Percentiles rank a stretch among this genome's conserved stretches.
phyloP scores from a whole-genome alignment of 2,113 vertebrate genomes.

The Solenodon paradoxus region DNA sequence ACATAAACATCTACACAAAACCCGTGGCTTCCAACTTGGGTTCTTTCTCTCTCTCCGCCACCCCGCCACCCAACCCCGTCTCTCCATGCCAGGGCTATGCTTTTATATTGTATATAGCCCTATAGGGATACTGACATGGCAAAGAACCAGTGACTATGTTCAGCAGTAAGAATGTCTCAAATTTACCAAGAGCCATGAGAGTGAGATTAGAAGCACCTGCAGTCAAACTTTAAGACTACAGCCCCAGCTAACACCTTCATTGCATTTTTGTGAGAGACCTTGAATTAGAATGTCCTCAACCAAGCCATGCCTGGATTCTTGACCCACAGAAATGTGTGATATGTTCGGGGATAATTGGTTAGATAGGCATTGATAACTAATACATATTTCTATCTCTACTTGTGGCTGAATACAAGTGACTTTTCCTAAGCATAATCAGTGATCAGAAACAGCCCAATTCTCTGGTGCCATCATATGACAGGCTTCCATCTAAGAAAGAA shows the following conservation, averaged over 20 bases:
- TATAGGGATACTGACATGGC: not conserved
- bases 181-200: not conserved
- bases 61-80: too few species aligned
- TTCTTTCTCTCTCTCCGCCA: not conserved
- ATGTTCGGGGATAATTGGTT: not conserved
- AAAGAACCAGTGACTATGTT: not conserved
- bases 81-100: too few species aligned
- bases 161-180: not conserved
- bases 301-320: not conserved
- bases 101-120: too few species aligned
- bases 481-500: not conserved
- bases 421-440: not conserved
- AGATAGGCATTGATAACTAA: not conserved
- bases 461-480: not conserved
- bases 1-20: too few species aligned
- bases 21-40: not conserved
- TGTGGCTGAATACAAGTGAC: not conserved
- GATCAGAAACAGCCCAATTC: not conserved
- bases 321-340: not conserved
- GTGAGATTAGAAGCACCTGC: not conserved
- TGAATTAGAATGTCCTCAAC: not conserved
- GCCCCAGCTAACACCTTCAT: fast-evolving
- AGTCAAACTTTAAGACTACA: not conserved
- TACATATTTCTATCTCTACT: not conserved
- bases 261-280: not conserved